Base-by-base conservation (phyloP, 2,888 invertebrate genomes). In the Noctua fimbriata region DNA sequence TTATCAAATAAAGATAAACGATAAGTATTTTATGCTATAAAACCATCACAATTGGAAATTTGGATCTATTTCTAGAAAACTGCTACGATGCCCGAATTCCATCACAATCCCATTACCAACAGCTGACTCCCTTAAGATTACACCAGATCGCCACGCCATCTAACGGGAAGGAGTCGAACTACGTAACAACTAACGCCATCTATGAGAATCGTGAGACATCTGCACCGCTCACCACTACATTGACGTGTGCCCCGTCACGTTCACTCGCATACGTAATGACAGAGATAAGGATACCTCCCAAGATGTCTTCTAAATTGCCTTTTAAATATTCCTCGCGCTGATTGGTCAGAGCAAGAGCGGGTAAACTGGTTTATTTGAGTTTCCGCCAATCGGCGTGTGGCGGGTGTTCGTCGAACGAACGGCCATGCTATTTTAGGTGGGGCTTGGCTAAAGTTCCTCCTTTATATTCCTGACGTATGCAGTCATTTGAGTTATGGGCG, bases 401-500 rank as follows among this genome's bases (percentile, higher is more conserved):
- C 92, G 92, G 93, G 92, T 92, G 92, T 92, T 90, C 86, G 91
- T 89, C 82, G 90, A 92, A 90, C 88, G 89, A 93, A 92, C 96
- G 94, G 96, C 96, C 96, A 97, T 97, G 92, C 94, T 95, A 93
- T 91, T 96, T 95, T 92, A 96, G 96, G 96, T 94, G 96, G 95
- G 89, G 96, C 92, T 91, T 91, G 88, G 83, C 79, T 86, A 90
- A 92, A 95, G 95, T 92, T 93, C 96, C 96, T 96, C 96, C 96
- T 97, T 96, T 94, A 95, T 95, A 96, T 96, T 96, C 96, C 94
- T 94, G 93, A 95, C 95, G 95, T 96, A 95, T 94, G 95, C 96
- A 94, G 92, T 93, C 96, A 96, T 96, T 96, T 96, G 94, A 95
- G 95, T 96, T 96, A 96, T 96, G 93, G 94, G 90, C 91, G 93